Evolutionary conservation across 2,888 invertebrate genomes (phyloP), one percentile per base, ranked within the genome.

Genomic region (Metellina segmentata): DNA sequence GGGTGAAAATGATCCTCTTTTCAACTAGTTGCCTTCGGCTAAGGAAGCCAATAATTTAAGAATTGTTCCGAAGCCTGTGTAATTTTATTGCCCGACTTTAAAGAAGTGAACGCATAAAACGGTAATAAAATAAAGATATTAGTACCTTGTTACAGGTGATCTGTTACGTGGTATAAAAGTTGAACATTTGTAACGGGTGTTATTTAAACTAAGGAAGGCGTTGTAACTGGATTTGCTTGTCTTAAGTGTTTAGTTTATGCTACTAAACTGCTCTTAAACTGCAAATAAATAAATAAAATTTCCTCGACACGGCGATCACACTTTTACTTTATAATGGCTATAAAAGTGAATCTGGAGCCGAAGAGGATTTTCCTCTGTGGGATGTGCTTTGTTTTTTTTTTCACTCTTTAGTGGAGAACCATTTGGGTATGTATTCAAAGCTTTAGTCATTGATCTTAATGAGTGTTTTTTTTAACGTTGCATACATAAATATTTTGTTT

Each of bases 61-160:
- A 34, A 81, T 81, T 70, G 70, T 70, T 81, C 70, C 70, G 81
- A 49, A 49, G 53, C 52, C 61, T 72, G 16, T 8, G 82, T 34
- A 85, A 85, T 74, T 85, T 85, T 85, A 85, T 85, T 61, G 85
- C 74, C 53, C 16, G 53, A 74, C 11, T 69, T 77, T 34, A 77
- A 77, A 52, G 75, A 85, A 85, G 77, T 19, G 51, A 78, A 81
- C 61, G 34, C 81, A 74, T 81, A 72, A 88, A 88, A 88, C 9
- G 72, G 88, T 81, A 81, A 81, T 88, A 81, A 88, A 88, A 88
- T 61, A 75, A 78, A 74, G 88, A 81, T 75, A 88, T 81, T 81
- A 74, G 72, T 49, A 52, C 74, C 81, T 72, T 81, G 81, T 74
- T 81, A 49, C 74, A 49, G 48, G 79, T 74, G 72, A 88, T 81